Percentiles rank a stretch among this genome's conserved stretches.
Evolutionary conservation across 2,888 invertebrate genomes (phyloP).

Genomic region (Chloroclystis v-ata): DNA sequence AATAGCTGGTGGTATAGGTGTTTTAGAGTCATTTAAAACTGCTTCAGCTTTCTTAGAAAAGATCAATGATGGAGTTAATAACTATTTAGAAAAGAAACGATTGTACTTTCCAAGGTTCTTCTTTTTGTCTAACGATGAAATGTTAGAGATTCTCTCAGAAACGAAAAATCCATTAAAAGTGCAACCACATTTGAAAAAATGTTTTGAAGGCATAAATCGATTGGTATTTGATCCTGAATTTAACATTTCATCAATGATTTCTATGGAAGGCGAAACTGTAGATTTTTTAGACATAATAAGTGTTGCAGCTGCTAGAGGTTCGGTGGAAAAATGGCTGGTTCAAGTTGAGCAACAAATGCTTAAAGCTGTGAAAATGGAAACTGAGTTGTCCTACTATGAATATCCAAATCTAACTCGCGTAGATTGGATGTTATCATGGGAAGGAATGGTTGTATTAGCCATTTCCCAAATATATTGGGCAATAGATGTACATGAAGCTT

Average conservation of each 20-base stretch:
- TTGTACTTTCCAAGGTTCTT: constrained; percentile 92
- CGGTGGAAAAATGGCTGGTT: constrained; percentile 92
- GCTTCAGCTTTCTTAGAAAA: constrained; percentile 84
- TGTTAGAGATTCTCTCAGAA: constrained; percentile 93
- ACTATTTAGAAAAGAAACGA: constrained; percentile 90
- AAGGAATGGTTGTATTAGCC: constrained; percentile 89
- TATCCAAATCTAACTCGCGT: constrained; percentile 78
- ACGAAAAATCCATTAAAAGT: constrained; percentile 91
- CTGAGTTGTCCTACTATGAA: constrained; percentile 81
- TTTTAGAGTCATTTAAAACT: constrained; percentile 83
- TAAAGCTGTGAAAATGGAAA: constrained; percentile 82
- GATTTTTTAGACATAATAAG: constrained; percentile 80
- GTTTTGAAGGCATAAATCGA: constrained; percentile 90
- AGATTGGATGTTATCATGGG: constrained; percentile 87
- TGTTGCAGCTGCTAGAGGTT: constrained; percentile 85
- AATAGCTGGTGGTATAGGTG: constrained; percentile 81
- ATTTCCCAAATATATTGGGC: constrained; percentile 92
- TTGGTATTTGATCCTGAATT: constrained; percentile 84
- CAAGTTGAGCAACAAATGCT: constrained; percentile 91
- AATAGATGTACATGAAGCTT: constrained; percentile 83
- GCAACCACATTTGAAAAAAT: constrained; percentile 91
- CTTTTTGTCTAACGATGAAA: constrained; percentile 93
- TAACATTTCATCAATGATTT: constrained; percentile 87
- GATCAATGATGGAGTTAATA: constrained; percentile 89
- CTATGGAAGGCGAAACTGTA: constrained; percentile 86